Evolutionary conservation across 2,888 invertebrate genomes (phyloP).

Genomic region (Drosophila yooni): DNA sequence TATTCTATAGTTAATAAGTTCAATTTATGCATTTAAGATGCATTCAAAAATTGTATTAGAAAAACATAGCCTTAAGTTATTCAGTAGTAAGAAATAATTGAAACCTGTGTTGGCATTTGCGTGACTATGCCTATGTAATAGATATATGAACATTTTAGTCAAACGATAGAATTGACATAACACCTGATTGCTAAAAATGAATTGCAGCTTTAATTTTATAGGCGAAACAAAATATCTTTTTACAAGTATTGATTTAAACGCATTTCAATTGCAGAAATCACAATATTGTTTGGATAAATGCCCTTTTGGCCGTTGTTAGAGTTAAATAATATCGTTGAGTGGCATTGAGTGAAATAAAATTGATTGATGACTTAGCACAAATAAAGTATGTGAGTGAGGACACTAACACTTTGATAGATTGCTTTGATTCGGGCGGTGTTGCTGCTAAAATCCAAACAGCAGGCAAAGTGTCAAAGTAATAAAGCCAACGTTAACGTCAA

Average conservation of each 20-base stretch:
- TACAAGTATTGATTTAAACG: slow-evolving; percentile 7
- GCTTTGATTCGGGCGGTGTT: slow-evolving; percentile 24
- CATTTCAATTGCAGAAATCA: slow-evolving; percentile 36
- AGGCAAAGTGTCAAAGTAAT: slow-evolving; percentile 70
- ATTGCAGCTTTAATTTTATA: not conserved
- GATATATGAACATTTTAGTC: not conserved
- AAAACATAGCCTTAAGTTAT: not conserved
- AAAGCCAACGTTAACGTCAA: slow-evolving; percentile 47
- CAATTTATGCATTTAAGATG: not conserved
- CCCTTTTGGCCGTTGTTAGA: slow-evolving; percentile 15
- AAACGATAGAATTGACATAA: not conserved
- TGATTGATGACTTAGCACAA: slow-evolving; percentile 76
- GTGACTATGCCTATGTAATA: not conserved
- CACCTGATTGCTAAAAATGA: not conserved
- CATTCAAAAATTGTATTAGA: not conserved
- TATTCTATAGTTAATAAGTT: not conserved
- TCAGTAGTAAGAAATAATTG: not conserved
- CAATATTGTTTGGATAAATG: not conserved
- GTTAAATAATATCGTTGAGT: slow-evolving; percentile 48
- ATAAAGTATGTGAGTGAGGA: slow-evolving; percentile 45
- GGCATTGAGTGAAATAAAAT: slow-evolving; percentile 70
- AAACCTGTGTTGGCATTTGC: not conserved
- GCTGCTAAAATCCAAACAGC: slow-evolving; percentile 52
- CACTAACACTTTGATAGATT: slow-evolving; percentile 78
- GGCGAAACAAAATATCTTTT: not conserved